Conservation (phyloP, 2,113 vertebrate species). For the Odobenus rosmarus region DNA sequence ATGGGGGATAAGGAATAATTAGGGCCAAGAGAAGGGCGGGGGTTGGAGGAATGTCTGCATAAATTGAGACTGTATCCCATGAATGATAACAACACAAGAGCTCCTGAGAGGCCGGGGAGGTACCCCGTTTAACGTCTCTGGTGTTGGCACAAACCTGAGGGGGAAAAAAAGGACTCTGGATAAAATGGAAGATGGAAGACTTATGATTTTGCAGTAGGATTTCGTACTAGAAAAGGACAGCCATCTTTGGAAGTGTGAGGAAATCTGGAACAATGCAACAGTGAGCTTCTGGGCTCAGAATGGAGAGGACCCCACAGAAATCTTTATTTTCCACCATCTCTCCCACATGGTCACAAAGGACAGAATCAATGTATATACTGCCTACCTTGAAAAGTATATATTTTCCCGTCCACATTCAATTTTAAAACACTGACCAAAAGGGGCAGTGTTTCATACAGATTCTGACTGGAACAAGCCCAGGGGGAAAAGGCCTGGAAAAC, state of each 20-base stretch:
- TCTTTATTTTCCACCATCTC: neutral
- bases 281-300: neutral
- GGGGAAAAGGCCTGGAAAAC: neutral
- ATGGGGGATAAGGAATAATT: neutral
- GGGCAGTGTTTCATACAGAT: neutral
- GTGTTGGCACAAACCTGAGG: neutral
- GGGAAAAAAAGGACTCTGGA: neutral
- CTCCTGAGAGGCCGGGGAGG: neutral
- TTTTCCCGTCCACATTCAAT: neutral
- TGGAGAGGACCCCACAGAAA: neutral
- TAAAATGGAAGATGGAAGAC: neutral
- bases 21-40: neutral
- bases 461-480: neutral
- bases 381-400: neutral
- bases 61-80: neutral
- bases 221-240: neutral
- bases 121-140: neutral
- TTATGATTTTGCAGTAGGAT: neutral
- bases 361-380: neutral
- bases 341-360: neutral
- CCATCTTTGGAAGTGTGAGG: neutral
- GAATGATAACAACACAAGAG: neutral
- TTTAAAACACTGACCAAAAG: conserved; percentile 20
- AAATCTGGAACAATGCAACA: neutral
- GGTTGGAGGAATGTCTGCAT: neutral